Percentiles rank a stretch among this genome's conserved stretches.
Evolutionary conservation across 2,888 invertebrate species (phyloP).

Genomic region (Monoplex corrugatus): DNA sequence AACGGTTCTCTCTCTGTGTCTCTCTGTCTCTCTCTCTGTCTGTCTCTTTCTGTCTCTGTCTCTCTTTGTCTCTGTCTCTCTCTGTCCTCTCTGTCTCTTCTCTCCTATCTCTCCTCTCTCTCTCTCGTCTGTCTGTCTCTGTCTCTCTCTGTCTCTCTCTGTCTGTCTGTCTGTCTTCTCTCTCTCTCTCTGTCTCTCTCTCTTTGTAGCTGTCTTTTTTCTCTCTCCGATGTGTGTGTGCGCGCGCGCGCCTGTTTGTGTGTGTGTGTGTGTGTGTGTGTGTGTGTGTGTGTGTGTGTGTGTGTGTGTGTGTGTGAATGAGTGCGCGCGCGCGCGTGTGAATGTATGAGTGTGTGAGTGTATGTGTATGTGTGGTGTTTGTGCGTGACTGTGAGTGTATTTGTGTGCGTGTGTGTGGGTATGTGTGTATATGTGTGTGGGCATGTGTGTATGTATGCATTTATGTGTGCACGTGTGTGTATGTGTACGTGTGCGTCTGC

Average conservation of each 20-base stretch:
- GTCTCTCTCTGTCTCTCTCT: too few relatives aligned
- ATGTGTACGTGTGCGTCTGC: too few relatives aligned
- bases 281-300: background rate
- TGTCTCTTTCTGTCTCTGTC: conserved; percentile 9
- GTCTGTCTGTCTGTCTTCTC: too few relatives aligned
- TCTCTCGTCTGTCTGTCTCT: too few relatives aligned
- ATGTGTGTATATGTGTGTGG: conserved; percentile 24
- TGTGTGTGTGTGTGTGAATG: background rate
- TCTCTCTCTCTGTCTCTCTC: too few relatives aligned
- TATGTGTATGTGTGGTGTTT: too few relatives aligned
- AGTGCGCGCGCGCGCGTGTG: background rate
- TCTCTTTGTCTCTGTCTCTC: background rate
- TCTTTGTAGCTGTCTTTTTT: too few relatives aligned
- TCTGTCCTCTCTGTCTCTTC: too few relatives aligned
- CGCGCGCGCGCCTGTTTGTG: too few relatives aligned
- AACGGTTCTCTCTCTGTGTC: background rate
- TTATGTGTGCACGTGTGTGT: too few relatives aligned
- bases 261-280: background rate
- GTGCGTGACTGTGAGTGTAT: background rate
- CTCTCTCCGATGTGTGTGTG: too few relatives aligned
- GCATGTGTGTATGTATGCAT: background rate
- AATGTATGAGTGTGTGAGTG: background rate
- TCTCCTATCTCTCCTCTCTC: too few relatives aligned
- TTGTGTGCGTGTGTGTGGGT: background rate
- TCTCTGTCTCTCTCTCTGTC: conserved; percentile 15